These are phyloP conservation scores for Pristiophorus japonicus DNA, from an alignment of 2,113 vertebrate species.

Conservation along the genomic window DNA sequence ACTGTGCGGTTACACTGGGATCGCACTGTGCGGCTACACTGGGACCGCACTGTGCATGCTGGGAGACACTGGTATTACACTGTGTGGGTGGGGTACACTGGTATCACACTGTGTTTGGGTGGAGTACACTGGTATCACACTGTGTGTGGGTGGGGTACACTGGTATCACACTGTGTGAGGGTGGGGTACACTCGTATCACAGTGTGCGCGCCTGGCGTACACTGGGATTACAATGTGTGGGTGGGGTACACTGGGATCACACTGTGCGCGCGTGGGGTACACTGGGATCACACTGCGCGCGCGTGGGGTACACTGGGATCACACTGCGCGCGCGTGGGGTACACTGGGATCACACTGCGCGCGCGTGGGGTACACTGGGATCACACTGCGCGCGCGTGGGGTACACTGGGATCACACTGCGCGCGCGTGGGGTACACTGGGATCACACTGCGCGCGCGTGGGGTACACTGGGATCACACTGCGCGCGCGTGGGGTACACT, in stretches of 20 bases:
- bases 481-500: background rate
- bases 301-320: too few species aligned
- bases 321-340: too few species aligned
- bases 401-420: background rate
- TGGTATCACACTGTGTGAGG: background rate
- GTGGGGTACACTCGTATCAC: background rate
- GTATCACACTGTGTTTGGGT: background rate
- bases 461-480: background rate
- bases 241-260: too few species aligned
- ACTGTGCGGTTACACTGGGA: background rate
- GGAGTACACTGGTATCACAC: background rate
- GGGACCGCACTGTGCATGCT: background rate
- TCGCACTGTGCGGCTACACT: background rate
- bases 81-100: too few species aligned
- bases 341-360: background rate
- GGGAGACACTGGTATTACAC: background rate
- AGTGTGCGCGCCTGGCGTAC: too few species aligned
- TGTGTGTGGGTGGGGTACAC: background rate
- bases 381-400: too few species aligned
- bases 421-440: background rate
- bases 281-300: too few species aligned
- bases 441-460: too few species aligned
- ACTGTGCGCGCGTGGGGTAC: too few species aligned
- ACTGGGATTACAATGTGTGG: too few species aligned
- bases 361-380: background rate